Evolutionary conservation across 2,888 invertebrate genomes (phyloP), one percentile per base, ranked within the genome.

Genomic region (Microplitis deprimator): DNA sequence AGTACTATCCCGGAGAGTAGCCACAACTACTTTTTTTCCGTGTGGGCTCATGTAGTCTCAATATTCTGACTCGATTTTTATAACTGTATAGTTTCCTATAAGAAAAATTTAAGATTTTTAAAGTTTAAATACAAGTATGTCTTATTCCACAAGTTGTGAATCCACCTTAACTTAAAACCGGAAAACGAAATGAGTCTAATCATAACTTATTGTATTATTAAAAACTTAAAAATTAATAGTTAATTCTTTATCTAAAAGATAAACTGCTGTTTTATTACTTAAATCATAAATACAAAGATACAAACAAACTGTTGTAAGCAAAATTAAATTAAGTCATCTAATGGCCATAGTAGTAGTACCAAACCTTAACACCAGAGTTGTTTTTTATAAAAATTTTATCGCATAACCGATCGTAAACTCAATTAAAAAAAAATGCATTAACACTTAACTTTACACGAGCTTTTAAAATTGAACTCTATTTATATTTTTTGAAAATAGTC

Each of bases 341-440:
- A 13, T 13, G 13, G 13, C 50, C 8, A 50, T 8, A 50, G 13
- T 13, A 50, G 10, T 50, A 50, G 50, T 50, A 50, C 50, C 50
- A 8, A 50, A 50, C 50, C 13, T 13, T 50, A 50, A 50, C 50
- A 50, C 50, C 50, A 50, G 50, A 50, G 50, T 8, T 76, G 13
- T 8, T 76, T 72, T 68, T 38, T 62, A 60, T 39, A 64, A 41
- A 80, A 80, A 81, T 50, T 50, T 50, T 50, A 13, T 13, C 50
- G 50, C 50, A 50, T 2, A 50, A 50, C 50, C 50, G 13, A 50
- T 13, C 50, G 1, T 50, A 50, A 50, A 50, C 50, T 50, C 10
- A 13, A 50, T 50, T 50, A 13, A 10, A 13, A 4, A 41, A 41
- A 50, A 13, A 50, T 50, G 5, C 50, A 29, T 29, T 0, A 29